These are phyloP conservation scores for Anguilla pacifica DNA, from an alignment of 2,797 vertebrate species.

Conservation along the genomic window DNA sequence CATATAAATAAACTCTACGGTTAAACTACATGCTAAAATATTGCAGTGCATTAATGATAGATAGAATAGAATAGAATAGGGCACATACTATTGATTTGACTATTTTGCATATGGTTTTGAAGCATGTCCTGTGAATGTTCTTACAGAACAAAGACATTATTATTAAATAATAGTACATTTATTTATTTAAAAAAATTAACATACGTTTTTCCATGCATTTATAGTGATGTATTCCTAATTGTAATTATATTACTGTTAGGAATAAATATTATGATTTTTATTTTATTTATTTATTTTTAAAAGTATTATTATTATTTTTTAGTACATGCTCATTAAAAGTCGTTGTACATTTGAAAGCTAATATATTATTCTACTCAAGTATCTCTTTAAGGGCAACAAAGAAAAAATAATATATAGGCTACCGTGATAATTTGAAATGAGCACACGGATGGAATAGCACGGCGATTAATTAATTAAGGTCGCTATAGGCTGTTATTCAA, in stretches of 20 bases:
- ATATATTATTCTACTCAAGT: too few species aligned
- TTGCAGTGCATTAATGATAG: background rate
- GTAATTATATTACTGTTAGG: background rate
- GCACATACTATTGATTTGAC: background rate
- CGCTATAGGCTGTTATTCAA: background rate
- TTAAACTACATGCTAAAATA: background rate
- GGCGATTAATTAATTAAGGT: background rate
- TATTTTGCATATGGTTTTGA: background rate
- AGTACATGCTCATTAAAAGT: background rate
- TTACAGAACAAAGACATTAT: background rate
- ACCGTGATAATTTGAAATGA: background rate
- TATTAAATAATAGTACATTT: background rate
- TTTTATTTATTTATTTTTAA: background rate
- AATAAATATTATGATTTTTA: background rate
- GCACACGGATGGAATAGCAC: background rate
- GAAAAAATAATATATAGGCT: background rate
- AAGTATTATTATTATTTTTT: background rate
- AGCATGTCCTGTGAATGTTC: background rate
- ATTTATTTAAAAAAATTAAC: too few species aligned
- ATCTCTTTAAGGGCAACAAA: background rate
- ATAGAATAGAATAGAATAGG: background rate
- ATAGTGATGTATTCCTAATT: background rate
- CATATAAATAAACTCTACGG: background rate
- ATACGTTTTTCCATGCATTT: background rate
- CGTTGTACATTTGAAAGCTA: background rate